phyloP scores from a whole-genome alignment of 2,113 vertebrate species.

The Brachypodius melanocephalos region DNA sequence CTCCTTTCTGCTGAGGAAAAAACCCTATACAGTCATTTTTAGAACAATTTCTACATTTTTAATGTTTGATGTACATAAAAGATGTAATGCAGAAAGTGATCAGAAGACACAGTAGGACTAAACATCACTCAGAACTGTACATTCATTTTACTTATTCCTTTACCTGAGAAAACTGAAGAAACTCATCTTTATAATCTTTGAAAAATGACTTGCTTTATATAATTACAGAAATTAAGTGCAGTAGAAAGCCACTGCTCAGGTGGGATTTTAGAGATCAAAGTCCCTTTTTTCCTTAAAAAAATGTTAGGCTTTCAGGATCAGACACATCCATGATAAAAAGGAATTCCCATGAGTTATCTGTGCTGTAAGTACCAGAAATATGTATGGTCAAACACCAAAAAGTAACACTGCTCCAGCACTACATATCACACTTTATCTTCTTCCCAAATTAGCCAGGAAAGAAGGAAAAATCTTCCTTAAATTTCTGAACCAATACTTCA shows the following conservation, averaged over 20 bases:
- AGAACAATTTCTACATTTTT: conserved; percentile 11
- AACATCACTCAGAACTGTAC: not conserved
- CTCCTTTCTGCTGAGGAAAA: conserved; percentile 15
- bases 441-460: not conserved
- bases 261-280: not conserved
- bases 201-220: not conserved
- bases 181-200: not conserved
- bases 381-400: not conserved
- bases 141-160: not conserved
- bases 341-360: not conserved
- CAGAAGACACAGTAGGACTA: not conserved
- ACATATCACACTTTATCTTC: rapidly evolving
- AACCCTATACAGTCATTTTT: not conserved
- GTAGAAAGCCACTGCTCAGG: not conserved
- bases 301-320: not conserved
- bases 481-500: not conserved
- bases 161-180: not conserved
- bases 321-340: not conserved
- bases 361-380: not conserved
- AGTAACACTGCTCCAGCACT: not conserved
- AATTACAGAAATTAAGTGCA: not conserved
- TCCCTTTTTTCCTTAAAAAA: not conserved
- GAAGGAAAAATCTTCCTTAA: not conserved
- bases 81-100: not conserved
- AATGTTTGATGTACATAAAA: not conserved